Evolutionary conservation across 2,113 vertebrate genomes (phyloP).

Genomic region (Forbesichthys papilliferus): DNA sequence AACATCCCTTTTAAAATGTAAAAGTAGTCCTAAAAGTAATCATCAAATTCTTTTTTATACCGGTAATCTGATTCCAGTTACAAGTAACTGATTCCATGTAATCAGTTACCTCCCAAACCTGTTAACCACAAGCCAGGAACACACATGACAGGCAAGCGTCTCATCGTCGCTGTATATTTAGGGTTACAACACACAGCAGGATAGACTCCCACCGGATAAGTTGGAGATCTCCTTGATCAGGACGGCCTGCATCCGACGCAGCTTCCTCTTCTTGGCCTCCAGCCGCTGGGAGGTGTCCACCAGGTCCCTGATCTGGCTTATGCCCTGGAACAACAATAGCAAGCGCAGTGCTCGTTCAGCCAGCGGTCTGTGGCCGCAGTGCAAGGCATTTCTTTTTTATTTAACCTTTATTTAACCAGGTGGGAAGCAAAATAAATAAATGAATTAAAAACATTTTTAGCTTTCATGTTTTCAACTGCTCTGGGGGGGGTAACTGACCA

Average conservation of each 20-base stretch:
- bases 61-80: no score
- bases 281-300: slow-evolving; percentile 77
- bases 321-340: slow-evolving; percentile 73
- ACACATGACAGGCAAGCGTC: no score
- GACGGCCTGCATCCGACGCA: slow-evolving; percentile 72
- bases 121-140: no score
- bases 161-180: no score
- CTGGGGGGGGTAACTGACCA: slow-evolving; percentile 67
- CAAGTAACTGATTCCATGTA: no score
- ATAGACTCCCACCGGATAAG: slow-evolving; percentile 78
- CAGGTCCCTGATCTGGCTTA: slow-evolving; percentile 81
- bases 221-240: slow-evolving; percentile 82
- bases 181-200: neutral
- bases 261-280: slow-evolving; percentile 75
- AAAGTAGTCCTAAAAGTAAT: no score
- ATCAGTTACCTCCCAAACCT: no score
- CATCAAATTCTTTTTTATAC: no score
- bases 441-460: neutral
- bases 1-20: no score
- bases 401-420: neutral
- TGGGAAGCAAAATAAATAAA: neutral
- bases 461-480: no score
- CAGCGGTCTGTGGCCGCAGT: no score
- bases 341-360: no score
- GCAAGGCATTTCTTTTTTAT: neutral